Evolutionary conservation across 2,888 invertebrate genomes (phyloP).

Genomic region (Troilus luridus): DNA sequence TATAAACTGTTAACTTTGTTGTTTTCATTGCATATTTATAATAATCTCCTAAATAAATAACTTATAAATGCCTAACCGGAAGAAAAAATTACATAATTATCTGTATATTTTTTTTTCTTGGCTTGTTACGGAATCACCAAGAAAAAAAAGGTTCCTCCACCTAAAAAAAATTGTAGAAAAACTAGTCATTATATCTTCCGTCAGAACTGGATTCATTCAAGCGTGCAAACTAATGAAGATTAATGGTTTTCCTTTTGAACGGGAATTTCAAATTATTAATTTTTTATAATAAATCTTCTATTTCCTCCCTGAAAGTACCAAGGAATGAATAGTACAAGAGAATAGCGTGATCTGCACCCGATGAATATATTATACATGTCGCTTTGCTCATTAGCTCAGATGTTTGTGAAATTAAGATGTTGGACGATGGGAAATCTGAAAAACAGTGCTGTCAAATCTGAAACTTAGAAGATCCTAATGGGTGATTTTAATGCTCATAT

Average conservation of each 20-base stretch:
- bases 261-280: neutral
- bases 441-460: no score
- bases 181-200: constrained; percentile 24
- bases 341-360: neutral
- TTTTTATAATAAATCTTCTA: neutral
- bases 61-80: neutral
- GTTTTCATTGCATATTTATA: neutral
- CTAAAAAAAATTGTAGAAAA: constrained; percentile 9
- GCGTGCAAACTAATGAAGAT: constrained; percentile 42
- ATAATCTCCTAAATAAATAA: neutral
- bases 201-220: neutral
- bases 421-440: no score
- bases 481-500: no score
- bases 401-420: no score
- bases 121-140: neutral
- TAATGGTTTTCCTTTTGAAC: neutral
- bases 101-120: neutral
- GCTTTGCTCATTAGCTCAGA: neutral
- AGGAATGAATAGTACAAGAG: neutral
- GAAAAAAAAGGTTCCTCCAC: neutral
- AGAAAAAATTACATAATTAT: neutral
- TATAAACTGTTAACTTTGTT: neutral
- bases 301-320: neutral
- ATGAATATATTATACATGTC: neutral
- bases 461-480: no score